A percentile compares a stretch with the other conserved stretches of the same genome.
phyloP scores from a whole-genome alignment of 1,140 invertebrate genomes.

The Zaprionus ornatus region DNA sequence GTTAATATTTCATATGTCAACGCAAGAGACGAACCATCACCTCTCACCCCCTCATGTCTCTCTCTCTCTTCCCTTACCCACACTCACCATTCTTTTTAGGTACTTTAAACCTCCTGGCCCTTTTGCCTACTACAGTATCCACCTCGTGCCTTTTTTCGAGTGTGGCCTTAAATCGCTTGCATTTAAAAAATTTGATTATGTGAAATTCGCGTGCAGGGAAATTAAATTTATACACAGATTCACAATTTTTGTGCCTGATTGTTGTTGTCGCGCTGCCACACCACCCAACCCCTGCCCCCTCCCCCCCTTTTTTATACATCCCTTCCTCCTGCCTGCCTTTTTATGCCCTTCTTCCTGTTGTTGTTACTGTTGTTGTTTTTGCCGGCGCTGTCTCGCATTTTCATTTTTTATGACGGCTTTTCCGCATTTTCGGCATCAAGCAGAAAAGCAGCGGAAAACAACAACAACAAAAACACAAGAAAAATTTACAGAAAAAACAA shows the following conservation, averaged over 20 bases:
- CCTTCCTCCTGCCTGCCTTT: not conserved
- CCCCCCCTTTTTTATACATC: too few relatives aligned
- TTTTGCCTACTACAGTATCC: not conserved
- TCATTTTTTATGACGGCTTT: conserved; percentile 77
- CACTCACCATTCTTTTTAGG: conserved; percentile 3
- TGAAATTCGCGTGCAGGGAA: conserved; percentile 67
- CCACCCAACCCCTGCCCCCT: not conserved
- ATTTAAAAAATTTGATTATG: conserved; percentile 80
- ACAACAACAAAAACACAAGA: conserved; percentile 3
- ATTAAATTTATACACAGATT: conserved; percentile 80
- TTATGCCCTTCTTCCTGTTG: conserved; percentile 6
- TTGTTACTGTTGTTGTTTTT: conserved; percentile 25
- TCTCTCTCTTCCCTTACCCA: not conserved
- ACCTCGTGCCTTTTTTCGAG: conserved; percentile 8
- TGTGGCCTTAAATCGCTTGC: conserved; percentile 68
- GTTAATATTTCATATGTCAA: conserved; percentile 81
- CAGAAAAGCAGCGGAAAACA: conserved; percentile 36
- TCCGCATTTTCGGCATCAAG: conserved; percentile 68
- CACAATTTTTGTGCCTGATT: conserved; percentile 51
- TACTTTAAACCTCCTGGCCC: not conserved
- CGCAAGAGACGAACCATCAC: conserved; percentile 42
- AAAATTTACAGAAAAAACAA: not conserved
- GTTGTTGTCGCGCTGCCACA: conserved; percentile 1
- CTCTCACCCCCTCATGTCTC: conserved; percentile 3
- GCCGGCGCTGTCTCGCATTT: conserved; percentile 52